Evolutionary conservation across 2,113 vertebrate genomes (phyloP).

Genomic region (Pitta sordida): DNA sequence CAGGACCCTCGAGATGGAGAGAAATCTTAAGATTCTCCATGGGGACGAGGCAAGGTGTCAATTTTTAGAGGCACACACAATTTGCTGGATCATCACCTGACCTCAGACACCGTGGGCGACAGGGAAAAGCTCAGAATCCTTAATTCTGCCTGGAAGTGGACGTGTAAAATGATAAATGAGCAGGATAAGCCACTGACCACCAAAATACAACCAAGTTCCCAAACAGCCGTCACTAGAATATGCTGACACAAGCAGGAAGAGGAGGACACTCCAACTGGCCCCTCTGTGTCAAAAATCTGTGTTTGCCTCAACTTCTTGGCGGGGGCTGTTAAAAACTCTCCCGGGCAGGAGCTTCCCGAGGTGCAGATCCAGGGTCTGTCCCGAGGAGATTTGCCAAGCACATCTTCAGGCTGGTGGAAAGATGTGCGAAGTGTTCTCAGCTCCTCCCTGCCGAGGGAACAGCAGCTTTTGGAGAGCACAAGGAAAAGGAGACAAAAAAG

Average conservation of each 20-base stretch:
- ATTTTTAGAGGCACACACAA: background rate
- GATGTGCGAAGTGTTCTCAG: background rate
- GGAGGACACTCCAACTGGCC: rapidly evolving
- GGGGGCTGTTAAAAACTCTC: background rate
- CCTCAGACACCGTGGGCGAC: rapidly evolving
- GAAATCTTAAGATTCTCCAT: background rate
- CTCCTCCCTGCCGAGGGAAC: background rate
- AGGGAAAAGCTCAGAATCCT: background rate
- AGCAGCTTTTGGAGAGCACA: background rate
- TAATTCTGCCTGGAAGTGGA: background rate
- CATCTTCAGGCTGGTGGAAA: background rate
- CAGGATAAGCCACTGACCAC: background rate
- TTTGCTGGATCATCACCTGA: background rate
- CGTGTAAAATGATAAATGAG: background rate
- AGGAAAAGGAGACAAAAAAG: background rate
- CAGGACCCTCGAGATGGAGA: background rate
- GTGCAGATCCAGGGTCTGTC: background rate
- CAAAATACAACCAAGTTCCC: background rate
- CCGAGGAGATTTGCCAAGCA: background rate
- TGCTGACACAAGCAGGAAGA: background rate
- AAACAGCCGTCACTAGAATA: background rate
- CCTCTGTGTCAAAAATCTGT: rapidly evolving
- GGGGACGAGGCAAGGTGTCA: background rate
- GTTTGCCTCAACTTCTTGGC: background rate
- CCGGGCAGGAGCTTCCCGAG: background rate